Base-by-base conservation (phyloP, 1,140 invertebrate species). In the Cecropterus lyciades region DNA sequence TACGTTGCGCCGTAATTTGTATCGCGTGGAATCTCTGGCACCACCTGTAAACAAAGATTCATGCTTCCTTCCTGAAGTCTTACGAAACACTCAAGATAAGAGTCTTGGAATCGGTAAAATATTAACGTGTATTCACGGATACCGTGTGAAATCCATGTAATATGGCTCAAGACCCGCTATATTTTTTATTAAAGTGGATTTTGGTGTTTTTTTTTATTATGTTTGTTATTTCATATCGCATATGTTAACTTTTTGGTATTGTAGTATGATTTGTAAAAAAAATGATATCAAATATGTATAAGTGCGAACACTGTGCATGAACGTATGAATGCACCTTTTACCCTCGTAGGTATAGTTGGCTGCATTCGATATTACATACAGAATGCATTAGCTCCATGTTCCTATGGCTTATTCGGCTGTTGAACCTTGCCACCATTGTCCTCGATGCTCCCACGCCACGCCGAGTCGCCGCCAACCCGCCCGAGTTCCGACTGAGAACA, bases 341-440 rank as follows among this genome's bases (percentile, higher is more conserved):
- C 15, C 30, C 10, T 43, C 43, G 40, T 17, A n/a, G n/a, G n/a
- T n/a, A 43, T n/a, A 27, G 14, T 6, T 40, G 13, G 17, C 6
- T 62, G 43, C 6, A 24, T 49, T 14, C 15, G 15, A 6, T 14
- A 40, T 57, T 56, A 15, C 40, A 45, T 45, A 43, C 37, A 45
- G 45, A 62, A 49, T 62, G 45, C 27, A 49, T 62, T 49, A 62
- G 60, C 71, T 75, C 66, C 66, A 75, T 72, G 76, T 64, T 65
- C 69, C 66, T 73, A 74, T 73, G 72, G 77, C 73, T 79, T 77
- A 79, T 80, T 80, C 70, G 84, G 77, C 71, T 86, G 73, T 85
- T 85, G 82, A 87, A 84, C 84, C 72, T 75, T 66, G 67, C 78
- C 73, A 75, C 59, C 72, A 81, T 86, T 84, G 82, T 84, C 72